Evolutionary conservation across 2,797 vertebrate genomes (phyloP).

Genomic region (Oryzias sinensis): DNA sequence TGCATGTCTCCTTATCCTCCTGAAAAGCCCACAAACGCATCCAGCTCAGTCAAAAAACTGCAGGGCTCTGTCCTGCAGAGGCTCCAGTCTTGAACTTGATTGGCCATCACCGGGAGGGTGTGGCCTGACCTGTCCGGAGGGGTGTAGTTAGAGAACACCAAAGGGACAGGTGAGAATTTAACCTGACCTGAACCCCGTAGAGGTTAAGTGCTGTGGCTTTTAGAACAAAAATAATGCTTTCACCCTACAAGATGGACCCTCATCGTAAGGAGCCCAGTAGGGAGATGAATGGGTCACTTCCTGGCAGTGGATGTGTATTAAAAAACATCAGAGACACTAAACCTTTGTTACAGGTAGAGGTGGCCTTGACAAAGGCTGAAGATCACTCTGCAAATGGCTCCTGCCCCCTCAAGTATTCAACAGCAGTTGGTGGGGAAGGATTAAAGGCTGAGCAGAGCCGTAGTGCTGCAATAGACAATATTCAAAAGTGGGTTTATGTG

Average conservation of each 20-base stretch:
- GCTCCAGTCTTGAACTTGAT: constrained; percentile 54
- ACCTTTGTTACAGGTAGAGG: constrained; percentile 34
- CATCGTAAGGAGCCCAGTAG: constrained; percentile 28
- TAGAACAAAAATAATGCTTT: background rate
- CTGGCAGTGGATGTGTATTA: constrained; percentile 64
- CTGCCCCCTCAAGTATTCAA: constrained; percentile 17
- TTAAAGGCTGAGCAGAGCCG: constrained; percentile 15
- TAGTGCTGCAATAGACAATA: background rate
- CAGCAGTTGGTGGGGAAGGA: constrained; percentile 38
- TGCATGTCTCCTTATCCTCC: constrained; percentile 33
- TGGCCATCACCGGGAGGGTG: constrained; percentile 52
- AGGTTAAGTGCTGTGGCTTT: background rate
- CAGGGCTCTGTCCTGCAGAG: constrained; percentile 16
- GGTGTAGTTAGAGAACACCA: background rate
- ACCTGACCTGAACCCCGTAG: constrained; percentile 7
- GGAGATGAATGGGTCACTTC: constrained; percentile 40
- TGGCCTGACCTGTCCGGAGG: constrained; percentile 18
- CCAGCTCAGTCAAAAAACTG: constrained; percentile 5
- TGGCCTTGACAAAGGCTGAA: constrained; percentile 61
- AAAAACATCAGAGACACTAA: constrained; percentile 13
- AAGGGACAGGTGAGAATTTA: constrained; percentile 25
- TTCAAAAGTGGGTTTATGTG: background rate
- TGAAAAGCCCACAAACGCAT: constrained; percentile 28
- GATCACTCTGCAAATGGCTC: constrained; percentile 55
- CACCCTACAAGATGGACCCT: background rate